Evolutionary conservation across 2,113 vertebrate genomes (phyloP).

Genomic region (Sorex fumeus): DNA sequence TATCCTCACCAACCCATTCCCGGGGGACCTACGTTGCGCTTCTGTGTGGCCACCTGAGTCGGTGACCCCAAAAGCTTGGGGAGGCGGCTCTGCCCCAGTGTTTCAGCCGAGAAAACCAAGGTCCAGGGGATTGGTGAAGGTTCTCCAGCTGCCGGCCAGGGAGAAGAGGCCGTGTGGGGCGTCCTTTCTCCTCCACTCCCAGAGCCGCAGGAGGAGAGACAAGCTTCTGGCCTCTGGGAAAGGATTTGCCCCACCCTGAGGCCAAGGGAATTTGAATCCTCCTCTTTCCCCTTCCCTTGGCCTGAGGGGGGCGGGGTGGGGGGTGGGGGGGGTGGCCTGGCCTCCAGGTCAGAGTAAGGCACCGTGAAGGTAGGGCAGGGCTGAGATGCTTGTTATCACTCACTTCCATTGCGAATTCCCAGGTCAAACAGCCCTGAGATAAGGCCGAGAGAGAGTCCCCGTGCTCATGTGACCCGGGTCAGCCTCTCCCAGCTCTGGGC

Average conservation of each 20-base stretch:
- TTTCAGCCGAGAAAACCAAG: neutral
- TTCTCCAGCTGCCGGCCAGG: neutral
- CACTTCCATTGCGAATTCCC: slow-evolving; percentile 53
- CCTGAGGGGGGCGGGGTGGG: too few relatives aligned
- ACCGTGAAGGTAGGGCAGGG: slow-evolving; percentile 19
- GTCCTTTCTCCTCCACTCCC: neutral
- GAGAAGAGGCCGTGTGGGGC: too few relatives aligned
- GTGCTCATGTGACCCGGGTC: neutral
- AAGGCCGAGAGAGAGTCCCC: neutral
- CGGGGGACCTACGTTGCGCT: fast-evolving
- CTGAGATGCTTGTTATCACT: slow-evolving; percentile 16
- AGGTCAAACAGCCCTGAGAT: slow-evolving; percentile 19
- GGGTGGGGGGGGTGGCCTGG: too few relatives aligned
- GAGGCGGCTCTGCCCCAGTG: neutral
- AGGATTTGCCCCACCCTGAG: neutral
- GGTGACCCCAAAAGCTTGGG: fast-evolving
- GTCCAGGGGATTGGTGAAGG: neutral
- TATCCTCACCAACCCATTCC: neutral
- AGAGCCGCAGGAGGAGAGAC: neutral
- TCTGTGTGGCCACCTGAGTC: too few relatives aligned
- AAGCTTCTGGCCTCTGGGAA: neutral
- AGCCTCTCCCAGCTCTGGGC: neutral
- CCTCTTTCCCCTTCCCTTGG: too few relatives aligned
- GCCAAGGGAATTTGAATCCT: neutral
- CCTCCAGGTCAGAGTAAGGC: neutral